Conservation (phyloP, 1,140 invertebrate species). For the Listronotus bonariensis region DNA sequence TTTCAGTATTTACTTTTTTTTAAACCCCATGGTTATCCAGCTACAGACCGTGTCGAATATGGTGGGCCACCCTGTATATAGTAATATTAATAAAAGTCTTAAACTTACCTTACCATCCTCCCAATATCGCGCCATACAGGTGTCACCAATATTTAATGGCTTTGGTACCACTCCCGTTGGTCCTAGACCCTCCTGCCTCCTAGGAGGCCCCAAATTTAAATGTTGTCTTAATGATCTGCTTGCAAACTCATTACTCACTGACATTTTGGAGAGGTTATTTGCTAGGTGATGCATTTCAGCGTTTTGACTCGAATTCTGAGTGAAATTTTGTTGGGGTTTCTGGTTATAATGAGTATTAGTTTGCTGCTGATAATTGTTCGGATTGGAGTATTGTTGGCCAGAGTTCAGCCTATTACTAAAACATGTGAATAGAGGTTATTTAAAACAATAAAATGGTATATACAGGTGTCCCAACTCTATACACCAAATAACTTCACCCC, state of each 20-base stretch:
- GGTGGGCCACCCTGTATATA: too few species aligned
- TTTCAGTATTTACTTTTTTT: too few species aligned
- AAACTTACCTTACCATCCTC: slow-evolving; percentile 80
- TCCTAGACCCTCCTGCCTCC: slow-evolving; percentile 49
- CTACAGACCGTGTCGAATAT: too few species aligned
- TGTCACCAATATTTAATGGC: slow-evolving; percentile 76
- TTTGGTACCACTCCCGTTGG: slow-evolving; percentile 52
- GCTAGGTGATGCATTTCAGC: slow-evolving; percentile 32
- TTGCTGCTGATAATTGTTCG: slow-evolving; percentile 1
- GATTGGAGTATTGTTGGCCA: slow-evolving; percentile 1
- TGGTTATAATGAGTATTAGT: slow-evolving; percentile 14
- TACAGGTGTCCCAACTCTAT: too few species aligned
- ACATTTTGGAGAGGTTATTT: slow-evolving; percentile 41
- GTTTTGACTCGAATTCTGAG: too few species aligned
- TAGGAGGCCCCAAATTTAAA: slow-evolving; percentile 46
- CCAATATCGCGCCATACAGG: slow-evolving; percentile 89
- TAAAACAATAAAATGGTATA: too few species aligned
- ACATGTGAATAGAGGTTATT: too few species aligned
- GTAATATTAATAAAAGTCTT: too few species aligned
- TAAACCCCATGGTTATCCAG: too few species aligned
- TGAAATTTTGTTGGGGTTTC: slow-evolving; percentile 21
- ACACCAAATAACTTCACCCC: too few species aligned
- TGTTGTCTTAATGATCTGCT: slow-evolving; percentile 49
- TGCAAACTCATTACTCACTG: slow-evolving; percentile 49
- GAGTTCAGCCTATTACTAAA: background rate